Conservation (phyloP, 2,113 vertebrate species). For the Malurus melanocephalus region DNA sequence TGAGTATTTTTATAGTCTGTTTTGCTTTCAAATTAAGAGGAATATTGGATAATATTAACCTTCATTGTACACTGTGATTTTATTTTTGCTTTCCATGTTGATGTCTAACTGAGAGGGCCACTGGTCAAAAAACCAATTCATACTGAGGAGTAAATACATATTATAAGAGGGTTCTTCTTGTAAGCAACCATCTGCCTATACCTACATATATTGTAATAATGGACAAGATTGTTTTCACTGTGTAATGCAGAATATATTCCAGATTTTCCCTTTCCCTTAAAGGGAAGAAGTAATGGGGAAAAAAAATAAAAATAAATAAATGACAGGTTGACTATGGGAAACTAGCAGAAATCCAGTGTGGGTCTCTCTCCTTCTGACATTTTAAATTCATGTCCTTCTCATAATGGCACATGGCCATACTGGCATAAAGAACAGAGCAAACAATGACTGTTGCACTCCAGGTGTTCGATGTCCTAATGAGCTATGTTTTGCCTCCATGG, state of each 20-base stretch:
- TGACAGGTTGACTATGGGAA: not conserved
- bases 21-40: not conserved
- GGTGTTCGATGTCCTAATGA: not conserved
- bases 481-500: not conserved
- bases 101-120: not conserved
- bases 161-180: not conserved
- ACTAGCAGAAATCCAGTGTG: not conserved
- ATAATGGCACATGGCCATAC: not conserved
- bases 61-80: not conserved
- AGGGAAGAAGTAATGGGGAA: not conserved
- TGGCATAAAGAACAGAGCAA: conserved; percentile 8
- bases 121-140: not conserved
- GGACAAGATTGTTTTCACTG: not conserved
- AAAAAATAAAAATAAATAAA: not conserved
- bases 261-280: not conserved
- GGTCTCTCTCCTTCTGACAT: not conserved
- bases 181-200: not conserved
- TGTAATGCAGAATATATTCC: not conserved
- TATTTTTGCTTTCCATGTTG: not conserved
- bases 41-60: not conserved
- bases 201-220: not conserved
- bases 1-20: not conserved
- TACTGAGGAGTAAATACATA: not conserved
- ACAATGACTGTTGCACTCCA: not conserved
- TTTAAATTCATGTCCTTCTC: conserved; percentile 23